Conservation (phyloP, 2,113 vertebrate species). For the Struthio camelus region DNA sequence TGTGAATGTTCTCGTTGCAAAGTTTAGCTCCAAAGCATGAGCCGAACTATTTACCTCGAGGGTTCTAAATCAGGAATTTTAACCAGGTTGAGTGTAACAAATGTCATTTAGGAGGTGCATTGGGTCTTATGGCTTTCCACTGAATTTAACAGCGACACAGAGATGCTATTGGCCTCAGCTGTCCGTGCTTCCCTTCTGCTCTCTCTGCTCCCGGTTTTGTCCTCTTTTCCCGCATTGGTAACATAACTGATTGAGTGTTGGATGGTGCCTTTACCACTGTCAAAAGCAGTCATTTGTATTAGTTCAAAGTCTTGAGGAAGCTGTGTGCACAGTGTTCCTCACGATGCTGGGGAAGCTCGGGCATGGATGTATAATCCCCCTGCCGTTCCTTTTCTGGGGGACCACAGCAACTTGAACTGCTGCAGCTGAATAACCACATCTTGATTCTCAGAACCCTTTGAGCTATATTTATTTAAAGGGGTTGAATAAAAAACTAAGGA, state of each 20-base stretch:
- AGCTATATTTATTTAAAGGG: neutral
- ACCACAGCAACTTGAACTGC: neutral
- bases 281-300: neutral
- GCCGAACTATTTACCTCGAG: neutral
- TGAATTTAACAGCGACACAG: neutral
- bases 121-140: neutral
- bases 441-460: neutral
- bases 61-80: conserved; percentile 19
- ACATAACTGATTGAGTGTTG: neutral
- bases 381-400: neutral
- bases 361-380: neutral
- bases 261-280: neutral
- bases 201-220: neutral
- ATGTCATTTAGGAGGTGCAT: neutral
- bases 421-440: neutral
- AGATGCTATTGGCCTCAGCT: neutral
- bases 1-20: neutral
- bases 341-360: neutral
- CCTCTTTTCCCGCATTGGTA: neutral
- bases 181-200: neutral
- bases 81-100: neutral
- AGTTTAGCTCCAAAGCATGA: neutral
- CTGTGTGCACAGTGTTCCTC: no score
- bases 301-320: neutral
- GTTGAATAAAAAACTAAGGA: neutral